Evolutionary conservation across 2,888 invertebrate genomes (phyloP).

Genomic region (Drosophila paranaensis): DNA sequence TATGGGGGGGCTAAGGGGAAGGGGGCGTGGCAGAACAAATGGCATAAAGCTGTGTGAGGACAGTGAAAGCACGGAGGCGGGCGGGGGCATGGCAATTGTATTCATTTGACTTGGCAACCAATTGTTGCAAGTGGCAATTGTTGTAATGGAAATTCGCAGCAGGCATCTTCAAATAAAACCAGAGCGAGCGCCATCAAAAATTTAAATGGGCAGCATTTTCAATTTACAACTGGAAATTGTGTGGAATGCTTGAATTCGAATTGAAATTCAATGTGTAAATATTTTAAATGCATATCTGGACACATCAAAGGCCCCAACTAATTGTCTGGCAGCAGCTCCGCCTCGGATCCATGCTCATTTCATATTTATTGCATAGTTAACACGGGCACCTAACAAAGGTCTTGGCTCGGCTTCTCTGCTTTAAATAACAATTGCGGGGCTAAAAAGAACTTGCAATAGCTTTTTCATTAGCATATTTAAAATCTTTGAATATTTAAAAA

Average conservation of each 20-base stretch:
- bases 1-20: background rate
- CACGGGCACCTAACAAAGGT: background rate
- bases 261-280: constrained; percentile 32
- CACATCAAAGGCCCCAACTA: constrained; percentile 11
- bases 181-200: constrained; percentile 25
- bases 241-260: constrained; percentile 27
- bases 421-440: background rate
- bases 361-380: constrained; percentile 8
- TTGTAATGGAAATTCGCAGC: constrained; percentile 73
- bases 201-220: constrained; percentile 38
- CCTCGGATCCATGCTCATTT: background rate
- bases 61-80: background rate
- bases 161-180: constrained; percentile 60
- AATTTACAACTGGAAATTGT: constrained; percentile 48
- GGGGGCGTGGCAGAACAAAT: constrained; percentile 4
- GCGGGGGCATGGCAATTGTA: constrained; percentile 64
- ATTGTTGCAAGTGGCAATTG: constrained; percentile 72
- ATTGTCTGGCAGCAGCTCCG: background rate
- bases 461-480: background rate
- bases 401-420: background rate
- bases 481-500: background rate
- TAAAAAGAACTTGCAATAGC: background rate
- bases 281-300: constrained; percentile 13
- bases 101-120: constrained; percentile 78
- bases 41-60: background rate